Percentiles rank a stretch among this genome's conserved stretches.
These are phyloP conservation scores for Phyllotis vaccarum DNA, from an alignment of 2,797 vertebrate species.

Conservation along the genomic window DNA sequence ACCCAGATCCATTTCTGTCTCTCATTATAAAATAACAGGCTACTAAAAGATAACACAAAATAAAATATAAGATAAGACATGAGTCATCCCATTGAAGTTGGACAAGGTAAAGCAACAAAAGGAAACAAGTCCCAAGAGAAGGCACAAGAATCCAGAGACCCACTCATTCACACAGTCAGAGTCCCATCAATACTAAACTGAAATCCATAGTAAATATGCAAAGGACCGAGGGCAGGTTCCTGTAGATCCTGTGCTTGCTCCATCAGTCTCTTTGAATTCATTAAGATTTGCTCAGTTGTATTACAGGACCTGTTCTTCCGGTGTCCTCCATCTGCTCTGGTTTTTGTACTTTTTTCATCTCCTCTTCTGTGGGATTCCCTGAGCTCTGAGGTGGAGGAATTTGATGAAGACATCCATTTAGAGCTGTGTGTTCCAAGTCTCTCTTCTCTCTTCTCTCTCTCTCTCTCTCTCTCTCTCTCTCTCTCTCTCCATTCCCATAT, in stretches of 20 bases:
- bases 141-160: not conserved
- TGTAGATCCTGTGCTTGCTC: not conserved
- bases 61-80: not conserved
- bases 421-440: not conserved
- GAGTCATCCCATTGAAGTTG: not conserved
- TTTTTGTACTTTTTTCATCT: not conserved
- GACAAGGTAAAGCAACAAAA: not conserved
- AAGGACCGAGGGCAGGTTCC: not conserved
- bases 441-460: too few relatives aligned
- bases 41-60: not conserved
- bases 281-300: not conserved
- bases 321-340: not conserved
- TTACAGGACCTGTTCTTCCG: not conserved
- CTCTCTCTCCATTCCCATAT: not conserved
- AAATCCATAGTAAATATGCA: not conserved
- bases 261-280: not conserved
- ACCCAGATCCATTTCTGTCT: not conserved
- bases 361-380: not conserved
- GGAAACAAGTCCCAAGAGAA: not conserved
- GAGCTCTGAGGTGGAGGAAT: not conserved
- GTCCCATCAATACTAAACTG: not conserved
- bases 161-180: not conserved
- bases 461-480: not conserved
- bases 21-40: not conserved
- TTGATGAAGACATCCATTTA: not conserved